These are phyloP conservation scores for Luperina nickerlii DNA, from an alignment of 2,888 invertebrate genomes.

Conservation along the genomic window DNA sequence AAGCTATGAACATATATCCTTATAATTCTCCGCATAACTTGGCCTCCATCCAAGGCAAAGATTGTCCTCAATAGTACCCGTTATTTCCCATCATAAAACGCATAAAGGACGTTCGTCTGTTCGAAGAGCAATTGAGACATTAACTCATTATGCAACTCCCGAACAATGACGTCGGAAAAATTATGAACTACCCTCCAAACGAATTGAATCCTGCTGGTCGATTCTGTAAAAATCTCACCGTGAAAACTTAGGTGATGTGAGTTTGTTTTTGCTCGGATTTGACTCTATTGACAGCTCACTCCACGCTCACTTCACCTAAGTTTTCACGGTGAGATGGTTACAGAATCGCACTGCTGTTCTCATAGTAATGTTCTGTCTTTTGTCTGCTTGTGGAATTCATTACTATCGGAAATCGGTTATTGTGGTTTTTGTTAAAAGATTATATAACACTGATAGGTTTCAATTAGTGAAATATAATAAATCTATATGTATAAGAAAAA, in stretches of 20 bases:
- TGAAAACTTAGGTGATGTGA: no score
- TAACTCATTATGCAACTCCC: constrained; percentile 20
- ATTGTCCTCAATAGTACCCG: constrained; percentile 13
- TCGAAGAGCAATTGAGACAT: constrained; percentile 25
- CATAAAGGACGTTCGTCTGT: background rate
- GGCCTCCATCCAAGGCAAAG: constrained; percentile 26
- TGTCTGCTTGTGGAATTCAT: constrained; percentile 1
- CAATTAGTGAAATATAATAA: background rate
- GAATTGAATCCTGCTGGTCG: no score
- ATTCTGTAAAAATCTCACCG: no score
- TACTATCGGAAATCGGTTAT: background rate
- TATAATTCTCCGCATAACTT: background rate
- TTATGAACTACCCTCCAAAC: constrained; percentile 14
- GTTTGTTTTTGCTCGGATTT: no score
- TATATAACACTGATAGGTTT: background rate
- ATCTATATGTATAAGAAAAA: no score
- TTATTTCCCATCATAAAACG: constrained; percentile 11
- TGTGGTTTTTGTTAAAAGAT: background rate
- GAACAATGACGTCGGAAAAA: constrained; percentile 38
- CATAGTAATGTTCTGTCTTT: constrained; percentile 15
- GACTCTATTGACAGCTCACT: no score
- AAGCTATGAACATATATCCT: background rate
- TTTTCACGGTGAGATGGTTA: no score
- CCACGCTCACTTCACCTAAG: no score
- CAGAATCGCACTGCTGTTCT: no score